phyloP scores from a whole-genome alignment of 2,888 invertebrate species.

The Ophioninae sp. region DNA sequence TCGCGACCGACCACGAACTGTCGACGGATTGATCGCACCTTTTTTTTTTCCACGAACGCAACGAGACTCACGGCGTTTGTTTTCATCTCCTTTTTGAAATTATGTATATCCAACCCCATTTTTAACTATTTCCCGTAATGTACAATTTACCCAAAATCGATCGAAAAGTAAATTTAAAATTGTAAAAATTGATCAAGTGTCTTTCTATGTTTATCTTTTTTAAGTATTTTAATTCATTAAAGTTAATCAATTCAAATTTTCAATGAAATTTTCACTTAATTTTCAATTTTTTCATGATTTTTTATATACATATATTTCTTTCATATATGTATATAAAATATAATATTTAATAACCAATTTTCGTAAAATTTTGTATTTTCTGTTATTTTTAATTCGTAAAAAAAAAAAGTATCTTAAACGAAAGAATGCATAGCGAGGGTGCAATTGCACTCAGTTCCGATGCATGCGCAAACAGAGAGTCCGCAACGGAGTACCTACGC shows the following conservation, averaged over 20 bases:
- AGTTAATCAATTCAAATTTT: too few species aligned
- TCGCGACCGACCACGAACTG: constrained; percentile 34
- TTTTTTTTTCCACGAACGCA: constrained; percentile 48
- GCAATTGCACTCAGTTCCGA: not conserved
- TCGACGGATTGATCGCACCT: constrained; percentile 54
- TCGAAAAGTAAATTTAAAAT: not conserved
- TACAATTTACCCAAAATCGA: not conserved
- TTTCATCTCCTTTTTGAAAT: not conserved
- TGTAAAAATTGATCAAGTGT: too few species aligned
- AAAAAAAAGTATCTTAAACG: not conserved
- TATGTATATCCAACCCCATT: constrained; percentile 26
- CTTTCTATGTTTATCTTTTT: too few species aligned
- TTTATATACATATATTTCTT: too few species aligned
- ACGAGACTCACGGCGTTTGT: constrained; percentile 29
- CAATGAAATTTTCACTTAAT: too few species aligned
- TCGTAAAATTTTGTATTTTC: too few species aligned
- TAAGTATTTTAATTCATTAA: too few species aligned
- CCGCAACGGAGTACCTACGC: not conserved
- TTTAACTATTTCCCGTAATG: not conserved
- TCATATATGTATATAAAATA: too few species aligned
- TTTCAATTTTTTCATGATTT: too few species aligned
- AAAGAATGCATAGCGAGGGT: too few species aligned
- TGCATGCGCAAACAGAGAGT: not conserved
- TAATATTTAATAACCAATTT: too few species aligned
- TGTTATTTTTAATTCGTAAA: not conserved